Conservation (phyloP, 1,140 invertebrate genomes). For the Anastrepha ludens region DNA sequence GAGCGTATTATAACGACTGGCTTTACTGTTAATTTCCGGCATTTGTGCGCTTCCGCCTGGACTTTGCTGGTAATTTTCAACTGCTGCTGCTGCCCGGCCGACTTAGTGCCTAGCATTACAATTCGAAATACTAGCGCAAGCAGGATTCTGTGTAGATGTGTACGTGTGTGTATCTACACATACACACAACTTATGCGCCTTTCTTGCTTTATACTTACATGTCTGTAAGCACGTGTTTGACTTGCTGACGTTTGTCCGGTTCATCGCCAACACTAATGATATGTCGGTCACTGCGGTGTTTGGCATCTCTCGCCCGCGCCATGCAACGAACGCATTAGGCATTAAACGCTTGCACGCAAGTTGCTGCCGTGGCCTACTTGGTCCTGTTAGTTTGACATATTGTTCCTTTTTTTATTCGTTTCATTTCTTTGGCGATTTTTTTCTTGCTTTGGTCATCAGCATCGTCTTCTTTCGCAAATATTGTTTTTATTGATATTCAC, state of each 20-base stretch:
- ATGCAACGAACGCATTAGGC: too few relatives aligned
- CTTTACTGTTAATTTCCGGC: constrained; percentile 52
- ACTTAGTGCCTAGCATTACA: background rate
- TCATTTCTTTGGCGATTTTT: background rate
- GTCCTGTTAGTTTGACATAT: constrained; percentile 56
- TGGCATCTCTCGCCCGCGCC: background rate
- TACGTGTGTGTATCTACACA: background rate
- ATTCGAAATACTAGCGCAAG: too few relatives aligned
- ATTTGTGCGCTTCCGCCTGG: constrained; percentile 50
- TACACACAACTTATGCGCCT: background rate
- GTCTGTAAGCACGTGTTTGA: background rate
- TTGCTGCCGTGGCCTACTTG: background rate
- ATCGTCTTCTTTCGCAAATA: constrained; percentile 37
- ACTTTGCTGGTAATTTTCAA: constrained; percentile 45
- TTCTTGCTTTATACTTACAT: background rate
- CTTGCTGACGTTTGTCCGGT: constrained; percentile 38
- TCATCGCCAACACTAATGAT: constrained; percentile 30
- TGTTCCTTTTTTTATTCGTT: constrained; percentile 12
- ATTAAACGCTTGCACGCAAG: background rate
- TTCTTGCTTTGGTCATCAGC: background rate
- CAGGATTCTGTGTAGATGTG: too few relatives aligned
- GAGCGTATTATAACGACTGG: constrained; percentile 50
- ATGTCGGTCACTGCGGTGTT: constrained; percentile 2
- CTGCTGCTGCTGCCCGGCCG: background rate
- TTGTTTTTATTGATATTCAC: constrained; percentile 57